phyloP scores from a whole-genome alignment of 1,140 invertebrate species.

The Halictus rubicundus region DNA sequence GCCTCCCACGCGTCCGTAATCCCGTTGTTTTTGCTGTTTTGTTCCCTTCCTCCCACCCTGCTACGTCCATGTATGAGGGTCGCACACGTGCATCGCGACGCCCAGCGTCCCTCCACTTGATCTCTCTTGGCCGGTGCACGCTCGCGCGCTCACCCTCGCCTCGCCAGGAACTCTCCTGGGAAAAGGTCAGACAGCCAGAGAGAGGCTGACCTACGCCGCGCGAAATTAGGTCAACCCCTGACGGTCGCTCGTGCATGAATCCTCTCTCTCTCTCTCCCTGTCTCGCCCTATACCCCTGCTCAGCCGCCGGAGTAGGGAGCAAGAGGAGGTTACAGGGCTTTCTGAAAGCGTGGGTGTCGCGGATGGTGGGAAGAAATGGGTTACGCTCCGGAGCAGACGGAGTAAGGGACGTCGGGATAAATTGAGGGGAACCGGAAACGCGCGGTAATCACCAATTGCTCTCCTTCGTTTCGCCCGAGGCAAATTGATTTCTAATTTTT shows the following conservation, averaged over 20 bases:
- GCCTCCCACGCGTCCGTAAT: background rate
- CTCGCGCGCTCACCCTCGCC: constrained; percentile 22
- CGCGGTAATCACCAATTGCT: background rate
- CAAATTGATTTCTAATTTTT: background rate
- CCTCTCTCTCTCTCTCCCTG: background rate
- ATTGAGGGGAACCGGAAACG: background rate
- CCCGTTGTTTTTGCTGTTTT: background rate
- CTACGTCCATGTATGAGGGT: background rate
- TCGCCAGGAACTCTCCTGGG: constrained; percentile 59
- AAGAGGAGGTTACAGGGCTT: background rate
- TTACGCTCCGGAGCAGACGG: background rate
- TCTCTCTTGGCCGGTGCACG: constrained; percentile 14
- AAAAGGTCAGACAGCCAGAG: constrained; percentile 71
- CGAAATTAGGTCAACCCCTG: constrained; percentile 70
- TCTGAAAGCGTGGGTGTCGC: background rate
- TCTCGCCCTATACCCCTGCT: no score
- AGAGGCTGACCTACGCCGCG: constrained; percentile 63
- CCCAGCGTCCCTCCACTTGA: background rate
- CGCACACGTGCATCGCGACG: constrained; percentile 6
- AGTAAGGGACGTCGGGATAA: background rate
- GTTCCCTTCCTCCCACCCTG: no score
- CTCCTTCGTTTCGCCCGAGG: background rate
- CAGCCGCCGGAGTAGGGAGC: constrained; percentile 20
- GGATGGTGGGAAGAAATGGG: constrained; percentile 4
- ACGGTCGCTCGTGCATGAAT: constrained; percentile 47